Evolutionary conservation across 2,797 vertebrate genomes (phyloP), one percentile per base, ranked within the genome.

Genomic region (Pelodytes ibericus): DNA sequence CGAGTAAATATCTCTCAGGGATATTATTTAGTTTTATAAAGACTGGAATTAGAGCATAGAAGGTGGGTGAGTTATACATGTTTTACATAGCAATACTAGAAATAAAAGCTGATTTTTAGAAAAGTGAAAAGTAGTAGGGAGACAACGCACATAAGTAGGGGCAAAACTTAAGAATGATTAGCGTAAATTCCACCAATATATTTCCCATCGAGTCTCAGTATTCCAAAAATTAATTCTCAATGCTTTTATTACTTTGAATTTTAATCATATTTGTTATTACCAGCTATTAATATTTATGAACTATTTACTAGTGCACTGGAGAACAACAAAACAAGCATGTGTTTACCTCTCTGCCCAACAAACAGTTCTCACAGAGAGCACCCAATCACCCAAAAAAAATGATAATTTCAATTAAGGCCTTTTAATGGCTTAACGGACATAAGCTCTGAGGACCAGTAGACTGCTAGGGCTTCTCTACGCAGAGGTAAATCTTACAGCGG

Each of bases 401-500:
- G 4, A 44, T 44, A 36, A 44, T 53, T 53, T 53, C 13, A 22
- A 53, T 53, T 53, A 53, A 22, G n/a, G 49, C 20, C 7, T 22
- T 5, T 53, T 53, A 53, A n/a, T 53, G 25, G 69, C 89, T 91
- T 90, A 90, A 91, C 64, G 89, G 88, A 83, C 84, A 88, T 65
- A 90, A 83, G 49, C 89, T 91, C 88, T 77, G 81, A 89, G 90
- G 89, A 91, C 64, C 81, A 84, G 82, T 83, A 88, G 87, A 91
- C 90, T 88, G 88, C 92, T 93, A 88, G 88, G 87, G 82, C 90
- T 93, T 91, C 90, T 85, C 88, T 88, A n/a, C 87, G 84, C 90
- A 92, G 90, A 89, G 80, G 89, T 87, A 82, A 89, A 91, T 93
- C 89, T 91, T 94, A 89, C 89, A 92, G 92, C 92, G 94, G 90